Evolutionary conservation across 2,888 invertebrate genomes (phyloP), one percentile per base, ranked within the genome.

Genomic region (Sericinus montela): DNA sequence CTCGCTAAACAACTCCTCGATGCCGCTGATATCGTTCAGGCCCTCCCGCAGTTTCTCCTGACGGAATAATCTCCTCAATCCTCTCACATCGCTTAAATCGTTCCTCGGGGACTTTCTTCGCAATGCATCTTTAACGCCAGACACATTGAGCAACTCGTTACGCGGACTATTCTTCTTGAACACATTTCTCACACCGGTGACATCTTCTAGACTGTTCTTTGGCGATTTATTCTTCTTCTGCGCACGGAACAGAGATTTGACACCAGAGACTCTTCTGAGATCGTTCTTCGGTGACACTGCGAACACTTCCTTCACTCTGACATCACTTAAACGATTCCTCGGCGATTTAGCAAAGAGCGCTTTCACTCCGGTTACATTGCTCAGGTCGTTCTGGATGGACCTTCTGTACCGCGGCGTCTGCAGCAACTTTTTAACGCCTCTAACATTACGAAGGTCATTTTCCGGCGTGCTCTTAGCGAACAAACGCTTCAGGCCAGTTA

Each of bases 361-460:
- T 52, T 86, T 89, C 0, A 89, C 72, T 1, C 89, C 89, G 0
- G 65, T 54, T 1, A 89, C 75, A 34, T 84, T 61, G 0, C 72
- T 74, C 43, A 89, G 56, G 52, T 90, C 88, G 52, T 89, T 83
- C 25, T 52, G 71, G 44, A 66, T 52, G 0, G 84, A 80, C 19
- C 65, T 67, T 16, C 74, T 63, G 0, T 65, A 54, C 14, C 73
- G 67, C 1, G 81, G 78, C 1, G 79, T 69, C 3, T 67, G 64
- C 6, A 75, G 43, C 14, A 77, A 45, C 0, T 50, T 47, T 43
- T 69, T 73, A 0, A 78, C 75, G 0, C 76, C 79, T 43, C 54
- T 53, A 0, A 85, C 62, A 45, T 83, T 58, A 1, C 63, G 62
- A 4, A 77, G 48, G 48, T 80, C 79, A 50, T 80, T 80, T 0